Base-by-base conservation (phyloP, 1,140 invertebrate species). In the Sitophilus oryzae region DNA sequence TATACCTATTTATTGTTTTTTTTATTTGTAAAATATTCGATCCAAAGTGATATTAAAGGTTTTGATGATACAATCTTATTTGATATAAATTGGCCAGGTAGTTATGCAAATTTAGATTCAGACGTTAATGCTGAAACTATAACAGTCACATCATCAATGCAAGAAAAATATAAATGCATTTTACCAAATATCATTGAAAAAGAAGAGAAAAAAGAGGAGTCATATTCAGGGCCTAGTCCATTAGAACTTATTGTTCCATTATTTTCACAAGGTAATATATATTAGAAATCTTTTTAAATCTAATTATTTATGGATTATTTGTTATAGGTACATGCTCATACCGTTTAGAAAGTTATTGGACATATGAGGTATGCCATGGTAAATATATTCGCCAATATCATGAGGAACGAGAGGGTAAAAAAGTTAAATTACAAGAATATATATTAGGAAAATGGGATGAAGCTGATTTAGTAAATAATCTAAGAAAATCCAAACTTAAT, bases 341-440 rank as follows among this genome's bases (percentile, higher is more conserved):
- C 62, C 80, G 88, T 58, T 75, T 97, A 49, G 95, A 98, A 71
- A 85, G 86, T 35, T 98, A 96, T 71, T 98, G 95, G 96, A 93
- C 89, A 0, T 98, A 98, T 76, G 93, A 98, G 74, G 76, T 98
- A 8, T 98, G 96, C 68, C 95, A 98, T 77, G 93, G 93, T 3
- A 78, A 81, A 60, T 85, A 88, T 71, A 81, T 98, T 2, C 77
- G 89, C 9, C 96, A 98, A 68, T 98, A 93, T 74, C 94, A 98
- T 72, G 94, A 97, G 73, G 91, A 94, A 64, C 80, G 91, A 58
- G 93, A 96, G 73, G 88, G 84, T 56, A 91, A 89, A 67, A 85
- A 84, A 66, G 76, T 84, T 0, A 88, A 85, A 69, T 72, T 84
- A 0, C 89, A 93, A 69, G 88, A 93, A 67, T 94, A 86, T 68